A percentile compares a stretch with the other conserved stretches of the same genome.
phyloP scores from a whole-genome alignment of 2,113 vertebrate genomes.

The Dromaius novaehollandiae region DNA sequence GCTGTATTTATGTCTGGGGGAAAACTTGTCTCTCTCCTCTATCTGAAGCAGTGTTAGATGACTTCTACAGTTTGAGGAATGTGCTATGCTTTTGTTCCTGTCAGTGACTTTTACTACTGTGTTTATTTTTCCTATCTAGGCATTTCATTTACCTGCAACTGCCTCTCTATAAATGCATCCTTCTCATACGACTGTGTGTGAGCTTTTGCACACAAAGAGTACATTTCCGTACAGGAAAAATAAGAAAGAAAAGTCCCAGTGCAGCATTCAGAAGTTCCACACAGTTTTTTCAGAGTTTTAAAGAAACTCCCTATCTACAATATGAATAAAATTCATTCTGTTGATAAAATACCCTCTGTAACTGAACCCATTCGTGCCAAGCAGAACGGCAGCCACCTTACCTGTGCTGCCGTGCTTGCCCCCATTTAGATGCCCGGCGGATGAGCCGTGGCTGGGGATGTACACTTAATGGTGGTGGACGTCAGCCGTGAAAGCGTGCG shows the following conservation, averaged over 20 bases:
- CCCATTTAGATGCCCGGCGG: rapidly evolving
- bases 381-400: background rate
- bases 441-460: background rate
- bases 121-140: background rate
- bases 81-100: background rate
- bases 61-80: background rate
- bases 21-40: background rate
- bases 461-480: rapidly evolving
- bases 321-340: background rate
- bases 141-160: background rate
- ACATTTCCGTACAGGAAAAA: background rate
- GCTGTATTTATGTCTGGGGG: background rate
- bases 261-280: background rate
- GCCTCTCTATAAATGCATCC: background rate
- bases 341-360: background rate
- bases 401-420: background rate
- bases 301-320: background rate
- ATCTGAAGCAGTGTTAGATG: background rate
- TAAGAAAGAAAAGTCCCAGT: background rate
- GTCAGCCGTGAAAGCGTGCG: rapidly evolving
- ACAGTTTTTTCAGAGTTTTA: background rate
- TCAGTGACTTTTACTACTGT: background rate
- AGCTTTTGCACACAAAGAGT: background rate
- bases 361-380: background rate
- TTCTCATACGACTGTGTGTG: rapidly evolving